Percentiles rank a stretch among this genome's conserved stretches.
Conservation (phyloP, 2,113 vertebrate genomes). For the Monopterus albus region DNA sequence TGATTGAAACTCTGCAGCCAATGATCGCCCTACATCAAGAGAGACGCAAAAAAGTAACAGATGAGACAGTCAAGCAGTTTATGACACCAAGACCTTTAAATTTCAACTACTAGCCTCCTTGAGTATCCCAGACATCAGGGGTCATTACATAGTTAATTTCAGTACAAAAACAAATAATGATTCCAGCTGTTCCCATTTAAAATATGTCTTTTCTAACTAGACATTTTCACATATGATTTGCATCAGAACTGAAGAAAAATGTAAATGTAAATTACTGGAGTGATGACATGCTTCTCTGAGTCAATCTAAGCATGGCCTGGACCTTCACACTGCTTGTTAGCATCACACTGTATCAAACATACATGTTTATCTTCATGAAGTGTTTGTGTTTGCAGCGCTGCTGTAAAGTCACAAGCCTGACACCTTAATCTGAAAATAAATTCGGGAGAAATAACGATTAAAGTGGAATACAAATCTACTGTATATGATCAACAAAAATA, state of each 20-base stretch:
- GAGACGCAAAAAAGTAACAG: conserved; percentile 89
- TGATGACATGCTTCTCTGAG: conserved; percentile 13
- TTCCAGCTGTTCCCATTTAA: conserved; percentile 13
- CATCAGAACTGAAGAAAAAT: conserved; percentile 9
- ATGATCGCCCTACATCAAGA: conserved; percentile 92
- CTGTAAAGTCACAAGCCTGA: not conserved
- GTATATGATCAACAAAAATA: conserved; percentile 2
- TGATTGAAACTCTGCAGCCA: conserved; percentile 94
- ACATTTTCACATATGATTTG: conserved; percentile 13
- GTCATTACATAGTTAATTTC: conserved; percentile 1
- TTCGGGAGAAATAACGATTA: conserved; percentile 1
- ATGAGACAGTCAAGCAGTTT: conserved; percentile 88
- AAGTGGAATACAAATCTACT: conserved; percentile 9
- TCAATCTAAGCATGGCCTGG: conserved; percentile 22
- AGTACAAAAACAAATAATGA: conserved; percentile 5
- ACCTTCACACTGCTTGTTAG: conserved; percentile 20
- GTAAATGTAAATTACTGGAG: conserved; percentile 8
- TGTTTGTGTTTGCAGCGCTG: conserved; percentile 19
- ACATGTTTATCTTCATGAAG: conserved; percentile 11
- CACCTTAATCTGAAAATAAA: not conserved
- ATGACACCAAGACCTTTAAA: conserved; percentile 92
- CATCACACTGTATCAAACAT: conserved; percentile 14
- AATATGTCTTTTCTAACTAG: not conserved
- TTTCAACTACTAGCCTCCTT: conserved; percentile 83
- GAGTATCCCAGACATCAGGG: not conserved